Evolutionary conservation across 1,140 invertebrate species (phyloP).

Genomic region (Pseudomyrmex dendroicus): DNA sequence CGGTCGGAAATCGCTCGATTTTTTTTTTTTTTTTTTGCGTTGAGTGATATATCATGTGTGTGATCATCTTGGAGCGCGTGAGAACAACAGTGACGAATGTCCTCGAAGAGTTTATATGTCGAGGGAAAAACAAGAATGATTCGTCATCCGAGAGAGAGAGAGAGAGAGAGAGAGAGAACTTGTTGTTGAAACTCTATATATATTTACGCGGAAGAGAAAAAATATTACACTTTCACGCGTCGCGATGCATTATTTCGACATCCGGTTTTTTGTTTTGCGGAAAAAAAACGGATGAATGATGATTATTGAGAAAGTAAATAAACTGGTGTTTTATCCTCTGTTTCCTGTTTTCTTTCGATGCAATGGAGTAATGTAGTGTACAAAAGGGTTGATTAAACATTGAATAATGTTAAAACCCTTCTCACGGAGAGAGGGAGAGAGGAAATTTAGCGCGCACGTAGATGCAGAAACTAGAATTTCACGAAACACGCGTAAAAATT

Average conservation of each 20-base stretch:
- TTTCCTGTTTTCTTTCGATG: too few relatives aligned
- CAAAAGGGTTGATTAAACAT: not conserved
- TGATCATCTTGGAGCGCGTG: too few relatives aligned
- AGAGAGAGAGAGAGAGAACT: not conserved
- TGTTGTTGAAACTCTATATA: conserved; percentile 13
- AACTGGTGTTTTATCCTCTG: conserved; percentile 21
- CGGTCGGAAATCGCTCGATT: not conserved
- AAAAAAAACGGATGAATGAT: conserved; percentile 18
- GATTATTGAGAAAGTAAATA: not conserved
- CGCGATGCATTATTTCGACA: conserved; percentile 29
- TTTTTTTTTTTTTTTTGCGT: not conserved
- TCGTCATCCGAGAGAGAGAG: too few relatives aligned
- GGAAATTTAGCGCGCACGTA: not conserved
- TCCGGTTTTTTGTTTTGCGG: not conserved
- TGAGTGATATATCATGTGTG: too few relatives aligned
- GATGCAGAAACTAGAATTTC: not conserved
- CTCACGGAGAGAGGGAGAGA: not conserved
- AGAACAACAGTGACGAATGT: too few relatives aligned
- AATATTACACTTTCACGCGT: not conserved
- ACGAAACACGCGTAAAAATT: not conserved
- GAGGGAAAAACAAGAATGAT: too few relatives aligned
- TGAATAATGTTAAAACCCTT: not conserved
- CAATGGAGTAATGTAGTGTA: too few relatives aligned
- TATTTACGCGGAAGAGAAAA: not conserved
- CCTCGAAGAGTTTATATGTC: too few relatives aligned